phyloP scores from a whole-genome alignment of 2,113 vertebrate species.

The Spea bombifrons region DNA sequence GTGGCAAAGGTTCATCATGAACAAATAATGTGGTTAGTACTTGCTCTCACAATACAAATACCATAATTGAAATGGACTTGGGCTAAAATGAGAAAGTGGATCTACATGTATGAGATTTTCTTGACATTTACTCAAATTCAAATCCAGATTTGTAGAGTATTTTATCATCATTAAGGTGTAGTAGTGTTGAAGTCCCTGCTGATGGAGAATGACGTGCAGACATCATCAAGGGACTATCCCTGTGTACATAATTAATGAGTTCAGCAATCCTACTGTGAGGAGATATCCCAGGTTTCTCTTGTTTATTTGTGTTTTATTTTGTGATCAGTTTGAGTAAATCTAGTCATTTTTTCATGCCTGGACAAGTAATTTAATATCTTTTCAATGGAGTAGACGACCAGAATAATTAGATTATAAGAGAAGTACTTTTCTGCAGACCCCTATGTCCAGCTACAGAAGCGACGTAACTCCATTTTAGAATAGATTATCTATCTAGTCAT shows the following conservation, averaged over 20 bases:
- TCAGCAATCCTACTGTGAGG: neutral
- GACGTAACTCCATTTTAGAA: no score
- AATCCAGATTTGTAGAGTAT: neutral
- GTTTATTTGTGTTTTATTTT: neutral
- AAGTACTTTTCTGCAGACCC: no score
- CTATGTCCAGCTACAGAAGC: no score
- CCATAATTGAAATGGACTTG: slow-evolving; percentile 2
- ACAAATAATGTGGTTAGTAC: slow-evolving; percentile 24
- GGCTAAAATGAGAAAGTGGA: neutral
- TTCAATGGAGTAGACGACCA: no score
- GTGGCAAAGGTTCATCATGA: slow-evolving; percentile 6
- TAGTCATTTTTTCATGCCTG: no score
- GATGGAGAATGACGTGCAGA: neutral
- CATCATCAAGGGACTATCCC: neutral
- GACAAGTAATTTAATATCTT: no score
- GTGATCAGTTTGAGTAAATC: no score
- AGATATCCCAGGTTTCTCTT: neutral
- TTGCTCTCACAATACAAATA: slow-evolving; percentile 8
- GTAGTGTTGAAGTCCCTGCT: neutral
- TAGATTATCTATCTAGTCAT: no score
- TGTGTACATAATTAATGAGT: neutral
- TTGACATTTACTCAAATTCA: no score
- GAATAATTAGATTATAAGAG: no score
- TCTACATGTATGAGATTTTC: neutral
- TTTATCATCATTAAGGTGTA: neutral